Base-by-base conservation (phyloP, 2,888 invertebrate species). In the Cremastinae sp. region DNA sequence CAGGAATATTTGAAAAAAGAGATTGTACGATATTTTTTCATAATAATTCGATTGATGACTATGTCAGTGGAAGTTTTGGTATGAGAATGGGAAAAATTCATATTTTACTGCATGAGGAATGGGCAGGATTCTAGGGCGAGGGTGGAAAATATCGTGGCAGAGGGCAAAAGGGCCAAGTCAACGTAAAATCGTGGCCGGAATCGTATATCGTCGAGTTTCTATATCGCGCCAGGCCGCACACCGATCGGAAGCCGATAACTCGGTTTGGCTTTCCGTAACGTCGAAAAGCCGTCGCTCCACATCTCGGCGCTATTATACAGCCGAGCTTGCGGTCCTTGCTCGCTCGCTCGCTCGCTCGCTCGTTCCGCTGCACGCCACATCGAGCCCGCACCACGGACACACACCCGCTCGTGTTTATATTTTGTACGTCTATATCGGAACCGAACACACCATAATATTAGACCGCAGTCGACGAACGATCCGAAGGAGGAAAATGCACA, bases 211-310 rank as follows among this genome's bases (percentile, higher is more conserved):
- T 47, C 51, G 41, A 22, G 34, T 41, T 22, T 65, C 34, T 75
- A 38, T 62, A 56, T 62, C 36, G 61, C 43, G 18, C 28, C 45
- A 43, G 14, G 16, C 49, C 8, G 12, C 47, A 36, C 69, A 49
- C 69, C 72, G 75, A 76, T 76, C 75, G 75, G 75, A 76, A 76
- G 72, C 72, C 75, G 72, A 76, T 76, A 76, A 76, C 72, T 76
- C 53, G 75, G 68, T 76, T 68, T 68, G 75, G 65, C 68, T 75
- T 71, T 75, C 75, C 75, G 75, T 71, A 71, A 75, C 75, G 61
- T 53, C 61, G 75, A 75, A 69, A 70, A 71, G 65, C 75, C 71
- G 51, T 38, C 72, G 58, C 72, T 72, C 75, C 59, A 28, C 28
- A 49, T 69, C 69, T 69, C 51, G 59, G 22, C 59, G 28, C 41